These are phyloP conservation scores for Aegotheles bennettii DNA, from an alignment of 2,113 vertebrate genomes.

Conservation along the genomic window DNA sequence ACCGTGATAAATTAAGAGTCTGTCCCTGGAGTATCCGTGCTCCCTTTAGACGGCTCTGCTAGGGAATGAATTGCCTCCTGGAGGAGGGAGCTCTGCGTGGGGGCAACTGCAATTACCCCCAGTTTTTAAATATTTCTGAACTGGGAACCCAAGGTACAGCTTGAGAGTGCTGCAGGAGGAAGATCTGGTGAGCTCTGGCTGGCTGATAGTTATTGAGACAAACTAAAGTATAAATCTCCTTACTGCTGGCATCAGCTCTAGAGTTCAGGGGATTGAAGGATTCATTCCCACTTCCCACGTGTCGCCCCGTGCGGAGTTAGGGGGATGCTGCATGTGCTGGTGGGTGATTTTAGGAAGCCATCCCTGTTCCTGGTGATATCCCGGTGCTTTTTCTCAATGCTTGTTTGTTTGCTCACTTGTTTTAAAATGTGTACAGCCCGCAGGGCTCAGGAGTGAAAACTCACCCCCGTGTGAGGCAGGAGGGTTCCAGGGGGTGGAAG, in stretches of 20 bases:
- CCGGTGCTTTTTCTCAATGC: background rate
- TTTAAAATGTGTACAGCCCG: background rate
- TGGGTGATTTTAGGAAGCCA: background rate
- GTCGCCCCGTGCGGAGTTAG: background rate
- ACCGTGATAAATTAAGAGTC: background rate
- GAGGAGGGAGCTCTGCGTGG: background rate
- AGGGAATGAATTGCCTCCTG: background rate
- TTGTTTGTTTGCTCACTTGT: background rate
- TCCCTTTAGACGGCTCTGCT: background rate
- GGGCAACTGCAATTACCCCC: background rate
- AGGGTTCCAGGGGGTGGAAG: background rate
- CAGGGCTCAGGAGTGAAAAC: background rate
- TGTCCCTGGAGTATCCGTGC: background rate
- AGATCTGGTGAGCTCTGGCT: background rate
- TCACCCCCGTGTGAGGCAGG: background rate
- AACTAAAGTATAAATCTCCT: background rate
- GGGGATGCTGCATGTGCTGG: background rate
- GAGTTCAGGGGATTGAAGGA: background rate
- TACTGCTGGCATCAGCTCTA: background rate
- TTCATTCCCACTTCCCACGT: background rate
- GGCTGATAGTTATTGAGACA: background rate
- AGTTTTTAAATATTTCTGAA: background rate
- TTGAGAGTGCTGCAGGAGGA: background rate
- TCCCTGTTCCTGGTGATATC: background rate
- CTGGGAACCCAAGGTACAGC: accelerated